These are phyloP conservation scores for Lipophrys pholis DNA, from an alignment of 2,113 vertebrate species.

Conservation along the genomic window DNA sequence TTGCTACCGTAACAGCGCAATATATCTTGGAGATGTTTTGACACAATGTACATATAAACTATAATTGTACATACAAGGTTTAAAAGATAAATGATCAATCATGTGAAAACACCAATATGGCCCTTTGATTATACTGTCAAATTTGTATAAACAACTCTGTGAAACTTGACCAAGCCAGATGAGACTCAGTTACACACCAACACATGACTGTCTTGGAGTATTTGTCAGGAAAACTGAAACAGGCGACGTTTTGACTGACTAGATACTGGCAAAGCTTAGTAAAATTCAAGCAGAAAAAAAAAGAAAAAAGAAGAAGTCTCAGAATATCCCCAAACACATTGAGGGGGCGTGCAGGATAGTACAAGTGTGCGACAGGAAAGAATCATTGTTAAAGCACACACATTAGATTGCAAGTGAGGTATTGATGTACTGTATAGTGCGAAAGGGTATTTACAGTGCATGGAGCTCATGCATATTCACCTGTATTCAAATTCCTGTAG, in stretches of 20 bases:
- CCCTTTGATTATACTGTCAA: too few species aligned
- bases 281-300: slow-evolving; percentile 3
- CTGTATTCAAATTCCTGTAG: slow-evolving; percentile 11
- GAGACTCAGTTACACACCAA: slow-evolving; percentile 8
- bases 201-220: slow-evolving; percentile 2
- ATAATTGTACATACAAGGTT: too few species aligned
- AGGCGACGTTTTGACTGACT: slow-evolving; percentile 9
- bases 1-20: too few species aligned
- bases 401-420: slow-evolving; percentile 39
- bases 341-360: slow-evolving; percentile 2
- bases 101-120: too few species aligned
- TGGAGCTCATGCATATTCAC: slow-evolving; percentile 33
- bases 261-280: slow-evolving; percentile 13
- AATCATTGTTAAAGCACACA: slow-evolving; percentile 27
- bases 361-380: slow-evolving; percentile 18
- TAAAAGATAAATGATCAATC: too few species aligned
- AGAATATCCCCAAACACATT: slow-evolving; percentile 4
- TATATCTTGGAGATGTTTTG: too few species aligned
- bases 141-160: too few species aligned
- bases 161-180: too few species aligned
- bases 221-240: slow-evolving; percentile 14
- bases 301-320: neutral
- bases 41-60: too few species aligned
- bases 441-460: slow-evolving; percentile 55
- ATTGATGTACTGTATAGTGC: slow-evolving; percentile 39